Base-by-base conservation (phyloP, 2,888 invertebrate genomes). In the Achlya flavicornis region DNA sequence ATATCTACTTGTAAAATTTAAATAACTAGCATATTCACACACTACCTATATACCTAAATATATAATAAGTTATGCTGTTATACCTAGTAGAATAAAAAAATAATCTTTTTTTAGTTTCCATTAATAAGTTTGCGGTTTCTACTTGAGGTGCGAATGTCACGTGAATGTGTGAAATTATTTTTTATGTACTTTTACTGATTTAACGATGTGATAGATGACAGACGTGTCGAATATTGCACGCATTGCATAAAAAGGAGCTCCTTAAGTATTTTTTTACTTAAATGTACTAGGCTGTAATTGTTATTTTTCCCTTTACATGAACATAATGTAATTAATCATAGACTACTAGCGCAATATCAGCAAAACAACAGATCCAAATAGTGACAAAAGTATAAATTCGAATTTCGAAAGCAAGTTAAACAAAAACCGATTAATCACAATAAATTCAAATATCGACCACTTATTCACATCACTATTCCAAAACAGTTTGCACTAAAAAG, bases 121-220 rank as follows among this genome's bases (percentile, higher is more conserved):
- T 63, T 65, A 62, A 43, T 48, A 32, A 57, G 70, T 58, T 64
- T 57, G 19, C 58, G 66, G 67, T 77, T 76, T 72, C 71, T 70
- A 63, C 58, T 65, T 59, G 65, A 69, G 63, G 74, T 74, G 68
- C 64, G 68, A 74, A 73, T 67, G 63, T 75, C 70, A 66, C 74
- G 66, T 66, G 70, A 72, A 71, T 74, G 73, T 79, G 82, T 67
- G 75, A 78, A 70, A 64, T 58, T 64, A 69, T 68, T 71, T 69
- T 66, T 68, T 59, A 60, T 60, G 61, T 63, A 61, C 63, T 67
- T 67, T 53, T 53, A n/a, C n/a, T 19, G 43, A n/a, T 8, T 38
- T 41, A 4, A 60, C 8, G 35, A n/a, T 43, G 38, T 43, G 41
- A 26, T 16, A 16, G 19, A 60, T 35, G 26, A 41, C 11, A 7